These are phyloP conservation scores for Eupeodes latifasciatus DNA, from an alignment of 2,888 invertebrate species.

Conservation along the genomic window DNA sequence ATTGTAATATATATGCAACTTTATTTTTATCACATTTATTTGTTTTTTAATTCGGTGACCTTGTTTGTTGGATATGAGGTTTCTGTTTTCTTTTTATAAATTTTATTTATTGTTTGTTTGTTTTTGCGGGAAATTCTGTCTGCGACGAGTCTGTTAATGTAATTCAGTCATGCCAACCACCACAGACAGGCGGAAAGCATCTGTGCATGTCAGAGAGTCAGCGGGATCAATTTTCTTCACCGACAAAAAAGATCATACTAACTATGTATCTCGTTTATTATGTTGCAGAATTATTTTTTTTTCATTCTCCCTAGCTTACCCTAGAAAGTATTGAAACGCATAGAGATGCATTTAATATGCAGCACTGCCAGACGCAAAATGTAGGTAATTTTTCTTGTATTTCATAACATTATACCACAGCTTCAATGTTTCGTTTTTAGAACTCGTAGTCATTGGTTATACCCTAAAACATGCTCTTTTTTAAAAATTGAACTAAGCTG, in stretches of 20 bases:
- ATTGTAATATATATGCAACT: conserved; percentile 1
- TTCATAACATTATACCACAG: too few relatives aligned
- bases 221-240: conserved; percentile 59
- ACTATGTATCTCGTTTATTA: background rate
- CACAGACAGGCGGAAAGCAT: conserved; percentile 41
- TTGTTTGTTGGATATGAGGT: conserved; percentile 31
- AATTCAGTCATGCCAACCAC: conserved; percentile 51
- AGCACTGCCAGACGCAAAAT: conserved; percentile 10
- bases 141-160: conserved; percentile 50
- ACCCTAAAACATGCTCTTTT: too few relatives aligned
- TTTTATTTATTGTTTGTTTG: too few relatives aligned
- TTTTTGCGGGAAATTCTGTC: conserved; percentile 45
- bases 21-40: background rate
- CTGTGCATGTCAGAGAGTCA: conserved; percentile 45
- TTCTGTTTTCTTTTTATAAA: background rate
- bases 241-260: conserved; percentile 40
- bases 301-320: background rate
- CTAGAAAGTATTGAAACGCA: background rate
- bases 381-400: too few relatives aligned
- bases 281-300: background rate
- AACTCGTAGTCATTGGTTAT: too few relatives aligned
- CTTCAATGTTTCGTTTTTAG: too few relatives aligned
- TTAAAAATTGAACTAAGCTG: too few relatives aligned
- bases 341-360: background rate
- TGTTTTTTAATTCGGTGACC: conserved; percentile 42